phyloP scores from a whole-genome alignment of 2,888 invertebrate species.

The Dryococelus australis region DNA sequence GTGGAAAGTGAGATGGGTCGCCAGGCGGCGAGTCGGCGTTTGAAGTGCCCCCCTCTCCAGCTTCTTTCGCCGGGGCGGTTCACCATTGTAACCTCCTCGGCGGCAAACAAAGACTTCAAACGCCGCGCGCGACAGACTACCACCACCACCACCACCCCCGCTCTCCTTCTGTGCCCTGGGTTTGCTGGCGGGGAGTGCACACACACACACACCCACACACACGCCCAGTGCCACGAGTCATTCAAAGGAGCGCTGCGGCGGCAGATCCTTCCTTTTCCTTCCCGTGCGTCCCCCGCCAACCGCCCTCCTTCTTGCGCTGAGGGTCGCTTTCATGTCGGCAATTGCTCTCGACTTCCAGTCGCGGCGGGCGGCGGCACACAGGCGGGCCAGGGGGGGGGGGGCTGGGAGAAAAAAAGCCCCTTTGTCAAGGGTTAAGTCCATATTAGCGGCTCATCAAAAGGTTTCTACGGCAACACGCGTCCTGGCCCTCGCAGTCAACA shows the following conservation, averaged over 20 bases:
- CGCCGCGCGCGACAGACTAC: conserved; percentile 31
- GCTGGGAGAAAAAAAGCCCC: background rate
- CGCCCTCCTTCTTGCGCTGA: background rate
- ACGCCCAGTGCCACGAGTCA: conserved; percentile 22
- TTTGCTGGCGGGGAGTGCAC: background rate
- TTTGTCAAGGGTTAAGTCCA: conserved; percentile 31
- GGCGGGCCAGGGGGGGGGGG: background rate
- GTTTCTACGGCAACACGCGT: conserved; percentile 25
- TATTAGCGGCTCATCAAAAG: conserved; percentile 30
- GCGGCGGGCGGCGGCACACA: background rate
- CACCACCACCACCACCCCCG: no score
- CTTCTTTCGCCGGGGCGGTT: conserved; percentile 38
- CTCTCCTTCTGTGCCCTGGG: no score
- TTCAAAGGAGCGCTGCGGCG: conserved; percentile 27
- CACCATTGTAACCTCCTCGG: conserved; percentile 46
- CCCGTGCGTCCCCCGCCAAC: background rate
- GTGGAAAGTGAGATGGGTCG: conserved; percentile 26
- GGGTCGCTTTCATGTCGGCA: conserved; percentile 12
- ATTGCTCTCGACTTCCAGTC: conserved; percentile 16
- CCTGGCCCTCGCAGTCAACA: background rate
- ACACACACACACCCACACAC: background rate
- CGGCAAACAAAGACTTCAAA: conserved; percentile 47
- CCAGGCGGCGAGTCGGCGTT: conserved; percentile 20
- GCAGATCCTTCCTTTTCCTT: conserved; percentile 2
- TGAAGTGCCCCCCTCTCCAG: conserved; percentile 26